Evolutionary conservation across 2,113 vertebrate genomes (phyloP), one percentile per base, ranked within the genome.

Genomic region (Phoxinus phoxinus): DNA sequence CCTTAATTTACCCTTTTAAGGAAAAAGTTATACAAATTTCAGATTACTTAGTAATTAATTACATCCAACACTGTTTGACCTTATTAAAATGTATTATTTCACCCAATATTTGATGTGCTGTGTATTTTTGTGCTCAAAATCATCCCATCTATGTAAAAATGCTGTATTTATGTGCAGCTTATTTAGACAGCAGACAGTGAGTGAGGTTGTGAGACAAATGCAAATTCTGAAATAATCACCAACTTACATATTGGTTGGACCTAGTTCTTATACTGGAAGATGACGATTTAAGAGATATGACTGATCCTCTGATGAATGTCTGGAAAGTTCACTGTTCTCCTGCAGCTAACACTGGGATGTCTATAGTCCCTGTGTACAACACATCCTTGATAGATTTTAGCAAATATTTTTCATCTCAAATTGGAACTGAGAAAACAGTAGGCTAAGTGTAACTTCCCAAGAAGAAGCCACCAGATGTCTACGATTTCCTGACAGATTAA

Each of bases 341-440:
- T 78, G 30, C 51, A 59, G 75, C 75, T 25, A 79, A 41, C 32
- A 79, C 35, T 3, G 25, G 63, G 77, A 63, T 13, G 63, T 80
- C 58, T 63, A 8, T 27, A 63, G 76, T 15, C 32, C 32, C 51
- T 77, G 53, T 59, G 32, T 27, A 44, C 35, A 59, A 63, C 37
- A 44, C 13, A 80, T 80, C n/a, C 58, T 80, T 80, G 56, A 79
- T 79, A 10, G 58, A 63, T 80, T 63, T 63, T 13, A 12, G 82
- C 61, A 63, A 71, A 87, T 56, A 46, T 88, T 84, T 89, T 86
- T 73, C 37, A 82, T 87, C 87, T 88, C 69, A 5, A 63, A 10
- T 23, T 63, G 35, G 58, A 79, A 37, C 76, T 41, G 23, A 15
- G 32, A 19, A 80, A 61, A 63, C 77, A 63, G 35, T 44, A n/a